A percentile compares a stretch with the other conserved stretches of the same genome.
Conservation (phyloP, 1,140 invertebrate genomes). For the Euura saliciscinereae region DNA sequence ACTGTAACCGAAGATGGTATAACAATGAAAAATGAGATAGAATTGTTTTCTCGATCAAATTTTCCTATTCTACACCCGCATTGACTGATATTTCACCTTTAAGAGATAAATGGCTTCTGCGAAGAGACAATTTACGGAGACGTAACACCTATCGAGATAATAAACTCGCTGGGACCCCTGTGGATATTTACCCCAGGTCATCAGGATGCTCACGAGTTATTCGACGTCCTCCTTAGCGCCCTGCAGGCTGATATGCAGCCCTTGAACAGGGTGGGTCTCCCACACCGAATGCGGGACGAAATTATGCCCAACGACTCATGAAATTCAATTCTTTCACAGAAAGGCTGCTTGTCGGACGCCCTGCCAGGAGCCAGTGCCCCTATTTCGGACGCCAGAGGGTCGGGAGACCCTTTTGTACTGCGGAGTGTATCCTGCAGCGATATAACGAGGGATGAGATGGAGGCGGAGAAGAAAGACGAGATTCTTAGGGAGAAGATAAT, state of each 20-base stretch:
- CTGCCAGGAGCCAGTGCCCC: constrained; percentile 49
- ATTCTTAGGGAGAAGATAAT: constrained; percentile 12
- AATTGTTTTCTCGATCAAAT: background rate
- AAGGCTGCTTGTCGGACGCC: constrained; percentile 75
- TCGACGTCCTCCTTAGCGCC: constrained; percentile 85
- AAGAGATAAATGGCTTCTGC: constrained; percentile 78
- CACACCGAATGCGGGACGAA: background rate
- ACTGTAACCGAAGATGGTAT: constrained; percentile 37
- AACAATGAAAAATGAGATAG: background rate
- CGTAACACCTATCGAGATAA: constrained; percentile 74
- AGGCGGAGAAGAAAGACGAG: no score
- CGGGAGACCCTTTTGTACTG: constrained; percentile 39
- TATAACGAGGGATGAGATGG: constrained; percentile 38
- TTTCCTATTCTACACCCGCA: constrained; percentile 9
- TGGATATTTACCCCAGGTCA: constrained; percentile 90
- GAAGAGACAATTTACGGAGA: constrained; percentile 69
- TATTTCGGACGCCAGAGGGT: constrained; percentile 39
- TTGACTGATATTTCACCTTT: constrained; percentile 26
- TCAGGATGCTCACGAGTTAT: constrained; percentile 92
- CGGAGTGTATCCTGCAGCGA: constrained; percentile 56
- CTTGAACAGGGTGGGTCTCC: constrained; percentile 61
- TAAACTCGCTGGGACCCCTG: constrained; percentile 74
- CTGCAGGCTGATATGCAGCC: constrained; percentile 82
- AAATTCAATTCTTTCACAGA: constrained; percentile 44
- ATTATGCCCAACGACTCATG: constrained; percentile 3